phyloP scores from a whole-genome alignment of 2,113 vertebrate species.

The Alethe castanea region DNA sequence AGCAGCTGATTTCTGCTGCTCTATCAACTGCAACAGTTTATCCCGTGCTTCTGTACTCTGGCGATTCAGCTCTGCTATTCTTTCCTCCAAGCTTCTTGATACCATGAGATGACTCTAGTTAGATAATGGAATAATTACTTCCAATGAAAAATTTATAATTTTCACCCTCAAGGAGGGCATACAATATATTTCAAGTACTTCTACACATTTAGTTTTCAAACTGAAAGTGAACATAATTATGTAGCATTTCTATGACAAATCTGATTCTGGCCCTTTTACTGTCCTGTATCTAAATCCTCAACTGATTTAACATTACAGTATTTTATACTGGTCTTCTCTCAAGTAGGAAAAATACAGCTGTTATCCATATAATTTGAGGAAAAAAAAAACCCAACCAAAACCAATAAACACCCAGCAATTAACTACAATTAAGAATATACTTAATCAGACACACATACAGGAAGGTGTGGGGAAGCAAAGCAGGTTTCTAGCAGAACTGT shows the following conservation, averaged over 20 bases:
- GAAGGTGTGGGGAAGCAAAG: background rate
- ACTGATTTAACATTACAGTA: background rate
- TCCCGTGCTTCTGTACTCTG: conserved; percentile 85
- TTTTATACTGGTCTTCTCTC: background rate
- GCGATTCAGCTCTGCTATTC: conserved; percentile 87
- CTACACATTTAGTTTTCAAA: background rate
- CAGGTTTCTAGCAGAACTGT: background rate
- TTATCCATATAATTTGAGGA: background rate
- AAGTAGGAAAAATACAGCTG: background rate
- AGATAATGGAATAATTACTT: conserved; percentile 6
- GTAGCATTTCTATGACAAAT: background rate
- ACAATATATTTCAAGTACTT: background rate
- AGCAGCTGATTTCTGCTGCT: conserved; percentile 80
- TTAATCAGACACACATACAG: background rate
- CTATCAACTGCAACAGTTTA: conserved; percentile 86
- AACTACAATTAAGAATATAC: background rate
- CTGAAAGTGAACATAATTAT: background rate
- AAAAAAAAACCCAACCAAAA: background rate
- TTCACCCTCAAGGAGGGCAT: background rate
- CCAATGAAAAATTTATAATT: background rate
- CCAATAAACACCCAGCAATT: background rate
- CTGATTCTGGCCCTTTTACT: background rate
- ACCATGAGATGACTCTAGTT: conserved; percentile 28
- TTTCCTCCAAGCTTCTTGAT: conserved; percentile 78
- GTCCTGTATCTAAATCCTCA: background rate